phyloP scores from a whole-genome alignment of 2,888 invertebrate species.

The Xylocampa areola region DNA sequence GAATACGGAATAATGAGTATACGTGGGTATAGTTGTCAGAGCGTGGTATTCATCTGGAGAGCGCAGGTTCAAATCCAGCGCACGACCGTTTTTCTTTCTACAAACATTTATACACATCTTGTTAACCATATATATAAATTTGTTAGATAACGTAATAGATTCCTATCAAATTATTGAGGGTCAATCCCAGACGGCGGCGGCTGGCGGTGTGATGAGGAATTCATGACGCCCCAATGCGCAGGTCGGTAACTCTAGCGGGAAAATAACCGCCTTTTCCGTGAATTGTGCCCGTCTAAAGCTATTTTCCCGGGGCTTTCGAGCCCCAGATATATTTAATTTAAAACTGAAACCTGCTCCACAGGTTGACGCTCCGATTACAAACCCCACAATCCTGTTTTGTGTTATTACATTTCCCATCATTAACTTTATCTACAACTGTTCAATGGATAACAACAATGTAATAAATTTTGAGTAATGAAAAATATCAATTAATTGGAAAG shows the following conservation, averaged over 20 bases:
- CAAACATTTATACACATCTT: too few relatives aligned
- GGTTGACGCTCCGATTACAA: constrained; percentile 39
- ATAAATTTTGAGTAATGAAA: constrained; percentile 1
- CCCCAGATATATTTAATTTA: constrained; percentile 63
- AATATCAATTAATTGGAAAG: constrained; percentile 28
- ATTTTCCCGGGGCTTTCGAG: constrained; percentile 50
- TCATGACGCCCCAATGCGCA: constrained; percentile 37
- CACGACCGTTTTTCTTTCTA: too few relatives aligned
- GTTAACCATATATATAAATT: too few relatives aligned
- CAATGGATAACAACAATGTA: neutral
- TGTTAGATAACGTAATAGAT: neutral
- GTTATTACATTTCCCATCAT: constrained; percentile 14
- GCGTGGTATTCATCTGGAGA: too few relatives aligned
- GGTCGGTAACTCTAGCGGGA: constrained; percentile 49
- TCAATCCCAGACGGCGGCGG: constrained; percentile 4
- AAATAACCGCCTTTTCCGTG: constrained; percentile 57
- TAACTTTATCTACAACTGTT: constrained; percentile 4
- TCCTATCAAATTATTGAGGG: neutral
- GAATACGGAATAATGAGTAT: too few relatives aligned
- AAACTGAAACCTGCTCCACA: constrained; percentile 38
- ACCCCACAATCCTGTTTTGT: constrained; percentile 36
- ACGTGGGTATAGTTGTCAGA: too few relatives aligned
- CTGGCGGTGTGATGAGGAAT: constrained; percentile 9
- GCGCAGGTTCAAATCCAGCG: too few relatives aligned
- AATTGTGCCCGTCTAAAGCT: constrained; percentile 55